phyloP scores from a whole-genome alignment of 2,888 invertebrate species.

The Synergus itoensis region DNA sequence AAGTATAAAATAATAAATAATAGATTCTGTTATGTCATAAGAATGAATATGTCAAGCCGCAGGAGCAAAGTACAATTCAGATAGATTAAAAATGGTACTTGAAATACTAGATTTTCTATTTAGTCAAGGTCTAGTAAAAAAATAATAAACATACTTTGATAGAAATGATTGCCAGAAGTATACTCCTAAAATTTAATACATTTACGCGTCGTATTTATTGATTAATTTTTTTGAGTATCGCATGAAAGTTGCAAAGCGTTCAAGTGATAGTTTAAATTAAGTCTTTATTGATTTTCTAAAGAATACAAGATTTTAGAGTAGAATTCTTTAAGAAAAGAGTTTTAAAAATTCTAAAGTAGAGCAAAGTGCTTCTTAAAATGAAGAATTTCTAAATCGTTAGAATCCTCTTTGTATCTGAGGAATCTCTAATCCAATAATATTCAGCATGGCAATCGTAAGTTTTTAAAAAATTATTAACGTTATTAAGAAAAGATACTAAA shows the following conservation, averaged over 20 bases:
- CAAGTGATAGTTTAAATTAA: neutral
- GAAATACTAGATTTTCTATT: neutral
- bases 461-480: neutral
- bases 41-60: constrained; percentile 6
- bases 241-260: neutral
- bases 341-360: neutral
- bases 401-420: neutral
- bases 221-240: neutral
- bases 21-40: neutral
- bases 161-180: too few relatives aligned
- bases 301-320: neutral
- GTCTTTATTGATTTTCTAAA: neutral
- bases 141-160: neutral
- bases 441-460: neutral
- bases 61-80: neutral
- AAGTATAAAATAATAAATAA: constrained; percentile 17
- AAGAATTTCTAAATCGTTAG: neutral
- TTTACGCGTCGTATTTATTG: neutral
- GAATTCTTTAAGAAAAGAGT: neutral
- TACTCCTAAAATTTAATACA: neutral
- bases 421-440: constrained; percentile 23
- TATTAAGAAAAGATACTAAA: neutral
- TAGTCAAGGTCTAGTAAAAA: neutral
- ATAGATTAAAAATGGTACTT: neutral
- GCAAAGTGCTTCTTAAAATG: neutral